Percentiles rank a stretch among this genome's conserved stretches.
Conservation (phyloP, 1,140 invertebrate genomes). For the Ooceraea biroi region DNA sequence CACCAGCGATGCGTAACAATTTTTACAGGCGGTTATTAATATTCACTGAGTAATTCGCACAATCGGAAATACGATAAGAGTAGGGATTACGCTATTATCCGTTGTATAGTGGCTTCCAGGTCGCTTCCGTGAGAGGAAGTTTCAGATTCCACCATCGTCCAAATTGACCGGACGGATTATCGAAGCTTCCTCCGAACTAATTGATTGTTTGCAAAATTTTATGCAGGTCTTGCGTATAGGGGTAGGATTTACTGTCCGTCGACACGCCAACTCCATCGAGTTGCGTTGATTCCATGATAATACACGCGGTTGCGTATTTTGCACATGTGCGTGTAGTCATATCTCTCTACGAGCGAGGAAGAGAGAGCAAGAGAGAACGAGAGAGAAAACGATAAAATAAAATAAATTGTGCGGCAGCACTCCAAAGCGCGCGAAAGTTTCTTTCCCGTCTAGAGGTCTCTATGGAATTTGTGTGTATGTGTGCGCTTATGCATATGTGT, state of each 20-base stretch:
- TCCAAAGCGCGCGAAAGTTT: conserved; percentile 67
- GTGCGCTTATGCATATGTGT: background rate
- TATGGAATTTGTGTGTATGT: conserved; percentile 54
- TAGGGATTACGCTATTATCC: conserved; percentile 23
- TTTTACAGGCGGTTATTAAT: conserved; percentile 38
- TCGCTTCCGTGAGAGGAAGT: conserved; percentile 67
- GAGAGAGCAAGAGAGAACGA: conserved; percentile 21
- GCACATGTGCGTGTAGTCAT: conserved; percentile 37
- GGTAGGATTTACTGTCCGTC: conserved; percentile 75
- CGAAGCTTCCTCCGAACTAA: conserved; percentile 78
- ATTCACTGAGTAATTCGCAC: conserved; percentile 31
- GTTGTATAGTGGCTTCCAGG: conserved; percentile 10
- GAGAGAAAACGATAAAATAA: conserved; percentile 39
- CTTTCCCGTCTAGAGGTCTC: conserved; percentile 56
- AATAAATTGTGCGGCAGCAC: conserved; percentile 62
- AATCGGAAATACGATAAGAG: conserved; percentile 64
- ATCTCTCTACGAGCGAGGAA: background rate
- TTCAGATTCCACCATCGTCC: conserved; percentile 70
- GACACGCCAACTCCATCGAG: conserved; percentile 76
- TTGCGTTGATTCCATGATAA: conserved; percentile 60
- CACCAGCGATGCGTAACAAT: conserved; percentile 5
- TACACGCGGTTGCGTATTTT: conserved; percentile 52
- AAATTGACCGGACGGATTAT: conserved; percentile 80
- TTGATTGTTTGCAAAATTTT: conserved; percentile 84
- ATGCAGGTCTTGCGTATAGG: conserved; percentile 72